Conservation (phyloP, 2,888 invertebrate genomes). For the Metalampra italica region DNA sequence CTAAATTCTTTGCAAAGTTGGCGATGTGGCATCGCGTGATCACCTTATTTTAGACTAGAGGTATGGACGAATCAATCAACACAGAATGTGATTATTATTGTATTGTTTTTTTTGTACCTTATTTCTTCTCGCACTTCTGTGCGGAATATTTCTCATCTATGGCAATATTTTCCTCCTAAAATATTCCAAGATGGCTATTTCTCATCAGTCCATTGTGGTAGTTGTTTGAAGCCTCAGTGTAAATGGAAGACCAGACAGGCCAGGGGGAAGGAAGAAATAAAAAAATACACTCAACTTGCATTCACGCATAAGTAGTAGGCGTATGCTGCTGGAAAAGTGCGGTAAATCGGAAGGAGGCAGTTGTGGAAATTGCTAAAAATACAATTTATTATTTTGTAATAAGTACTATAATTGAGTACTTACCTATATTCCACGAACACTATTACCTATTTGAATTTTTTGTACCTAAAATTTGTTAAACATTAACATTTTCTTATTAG, state of each 20-base stretch:
- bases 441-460: too few relatives aligned
- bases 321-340: constrained; percentile 31
- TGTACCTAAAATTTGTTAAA: too few relatives aligned
- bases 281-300: constrained; percentile 63
- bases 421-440: too few relatives aligned
- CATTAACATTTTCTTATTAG: too few relatives aligned
- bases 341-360: constrained; percentile 5
- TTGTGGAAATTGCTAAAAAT: neutral
- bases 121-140: too few relatives aligned
- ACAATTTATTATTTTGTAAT: too few relatives aligned
- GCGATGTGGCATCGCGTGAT: too few relatives aligned
- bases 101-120: constrained; percentile 11
- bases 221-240: constrained; percentile 59
- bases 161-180: neutral
- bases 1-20: too few relatives aligned
- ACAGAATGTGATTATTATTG: too few relatives aligned
- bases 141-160: neutral
- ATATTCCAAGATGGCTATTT: neutral
- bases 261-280: constrained; percentile 63
- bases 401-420: too few relatives aligned
- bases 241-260: constrained; percentile 67
- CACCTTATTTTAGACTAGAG: too few relatives aligned
- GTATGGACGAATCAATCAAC: too few relatives aligned
- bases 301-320: constrained; percentile 61
- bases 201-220: constrained; percentile 48